A percentile compares a stretch with the other conserved stretches of the same genome.
Evolutionary conservation across 2,888 invertebrate species (phyloP).

Genomic region (Plebejus argus): DNA sequence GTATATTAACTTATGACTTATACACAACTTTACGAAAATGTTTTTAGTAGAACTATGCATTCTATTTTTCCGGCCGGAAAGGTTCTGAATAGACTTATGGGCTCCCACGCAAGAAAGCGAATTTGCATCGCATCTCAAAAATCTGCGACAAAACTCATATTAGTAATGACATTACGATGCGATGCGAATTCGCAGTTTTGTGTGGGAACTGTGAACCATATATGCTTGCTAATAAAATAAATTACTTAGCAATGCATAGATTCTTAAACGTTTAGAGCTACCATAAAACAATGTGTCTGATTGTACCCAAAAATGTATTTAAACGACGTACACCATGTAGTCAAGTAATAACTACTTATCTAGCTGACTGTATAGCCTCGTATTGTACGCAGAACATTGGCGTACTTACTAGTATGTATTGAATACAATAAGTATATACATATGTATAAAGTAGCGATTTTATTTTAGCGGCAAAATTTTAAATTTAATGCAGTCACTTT

Average conservation of each 20-base stretch:
- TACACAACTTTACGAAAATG: no score
- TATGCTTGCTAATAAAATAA: not conserved
- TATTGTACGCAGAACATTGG: not conserved
- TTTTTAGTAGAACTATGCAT: no score
- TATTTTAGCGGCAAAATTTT: not conserved
- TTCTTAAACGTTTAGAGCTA: not conserved
- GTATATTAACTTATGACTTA: no score
- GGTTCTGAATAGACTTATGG: no score
- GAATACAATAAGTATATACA: constrained; percentile 9
- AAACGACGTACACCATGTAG: not conserved
- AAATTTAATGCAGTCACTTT: not conserved
- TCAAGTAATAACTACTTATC: not conserved
- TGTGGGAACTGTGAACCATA: no score
- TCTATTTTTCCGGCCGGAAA: no score
- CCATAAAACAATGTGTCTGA: not conserved
- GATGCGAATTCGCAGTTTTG: no score
- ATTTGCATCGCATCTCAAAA: no score
- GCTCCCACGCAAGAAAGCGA: no score
- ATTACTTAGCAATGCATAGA: not conserved
- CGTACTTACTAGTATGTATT: constrained; percentile 21
- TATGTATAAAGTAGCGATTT: not conserved
- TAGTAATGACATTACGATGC: no score
- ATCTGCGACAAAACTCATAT: no score
- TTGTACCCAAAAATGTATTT: not conserved
- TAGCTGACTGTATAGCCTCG: not conserved